Percentiles rank a stretch among this genome's conserved stretches.
Conservation (phyloP, 1,140 invertebrate species). For the Drosophila malerkotliana region DNA sequence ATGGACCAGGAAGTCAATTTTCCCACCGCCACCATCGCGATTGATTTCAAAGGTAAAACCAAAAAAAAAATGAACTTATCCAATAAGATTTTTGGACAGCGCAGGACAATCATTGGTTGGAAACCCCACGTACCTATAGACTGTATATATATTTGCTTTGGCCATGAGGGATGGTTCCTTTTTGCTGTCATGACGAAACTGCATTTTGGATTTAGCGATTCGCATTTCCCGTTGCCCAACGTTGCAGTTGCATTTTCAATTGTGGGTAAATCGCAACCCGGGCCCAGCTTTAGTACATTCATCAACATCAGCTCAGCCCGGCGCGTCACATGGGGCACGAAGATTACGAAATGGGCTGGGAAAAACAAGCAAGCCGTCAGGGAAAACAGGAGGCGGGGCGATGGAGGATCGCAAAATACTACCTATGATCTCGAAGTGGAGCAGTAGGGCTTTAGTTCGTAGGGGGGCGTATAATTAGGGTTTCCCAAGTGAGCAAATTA, state of each 20-base stretch:
- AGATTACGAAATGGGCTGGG: constrained; percentile 68
- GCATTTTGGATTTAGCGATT: constrained; percentile 13
- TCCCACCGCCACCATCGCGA: constrained; percentile 16
- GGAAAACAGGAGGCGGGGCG: constrained; percentile 4
- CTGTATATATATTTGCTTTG: neutral
- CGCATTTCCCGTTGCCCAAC: constrained; percentile 47
- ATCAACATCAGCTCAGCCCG: constrained; percentile 6
- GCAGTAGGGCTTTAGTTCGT: constrained; percentile 41
- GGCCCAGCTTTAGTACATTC: constrained; percentile 12
- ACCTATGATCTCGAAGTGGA: constrained; percentile 50
- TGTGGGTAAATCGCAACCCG: constrained; percentile 18
- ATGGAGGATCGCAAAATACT: neutral
- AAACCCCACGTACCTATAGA: neutral
- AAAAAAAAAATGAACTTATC: neutral
- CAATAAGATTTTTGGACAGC: constrained; percentile 11
- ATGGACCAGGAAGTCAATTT: constrained; percentile 71
- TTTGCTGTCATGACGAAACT: constrained; percentile 25
- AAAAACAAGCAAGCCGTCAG: constrained; percentile 26
- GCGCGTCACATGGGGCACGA: constrained; percentile 30
- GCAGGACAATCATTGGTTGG: constrained; percentile 19
- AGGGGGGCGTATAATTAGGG: constrained; percentile 55
- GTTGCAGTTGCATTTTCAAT: constrained; percentile 37
- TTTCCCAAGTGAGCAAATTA: constrained; percentile 67
- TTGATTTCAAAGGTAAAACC: constrained; percentile 33
- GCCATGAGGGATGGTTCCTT: constrained; percentile 22